phyloP scores from a whole-genome alignment of 2,888 invertebrate genomes.

The Gastracanthus pulcherrimus region DNA sequence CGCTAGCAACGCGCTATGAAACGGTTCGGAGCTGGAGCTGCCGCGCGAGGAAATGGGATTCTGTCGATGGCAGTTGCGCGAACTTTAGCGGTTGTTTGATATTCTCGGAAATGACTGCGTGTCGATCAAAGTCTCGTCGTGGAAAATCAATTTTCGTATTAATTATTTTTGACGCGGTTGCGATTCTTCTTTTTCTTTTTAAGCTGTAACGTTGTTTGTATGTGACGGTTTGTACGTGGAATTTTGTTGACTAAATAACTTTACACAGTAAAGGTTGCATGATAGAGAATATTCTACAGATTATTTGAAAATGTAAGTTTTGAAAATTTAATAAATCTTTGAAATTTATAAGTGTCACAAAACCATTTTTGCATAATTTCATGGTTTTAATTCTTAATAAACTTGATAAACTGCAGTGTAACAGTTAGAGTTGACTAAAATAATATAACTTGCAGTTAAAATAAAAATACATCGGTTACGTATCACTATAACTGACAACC shows the following conservation, averaged over 20 bases:
- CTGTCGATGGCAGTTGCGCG: not conserved
- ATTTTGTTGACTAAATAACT: not conserved
- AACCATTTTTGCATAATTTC: too few species aligned
- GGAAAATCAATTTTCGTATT: not conserved
- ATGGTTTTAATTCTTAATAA: too few species aligned
- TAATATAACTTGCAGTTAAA: too few species aligned
- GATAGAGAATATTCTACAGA: too few species aligned
- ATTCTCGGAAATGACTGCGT: not conserved
- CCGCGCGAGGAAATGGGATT: not conserved
- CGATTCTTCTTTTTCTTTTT: not conserved
- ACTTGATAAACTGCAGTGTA: too few species aligned
- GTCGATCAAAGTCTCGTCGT: not conserved
- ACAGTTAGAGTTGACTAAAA: too few species aligned
- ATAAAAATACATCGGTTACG: too few species aligned
- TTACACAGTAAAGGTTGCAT: not conserved
- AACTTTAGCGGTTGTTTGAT: not conserved
- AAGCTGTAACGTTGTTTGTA: not conserved
- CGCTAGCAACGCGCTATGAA: not conserved
- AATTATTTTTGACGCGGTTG: not conserved
- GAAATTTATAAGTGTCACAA: too few species aligned
- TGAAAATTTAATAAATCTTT: not conserved
- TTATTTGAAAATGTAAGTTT: not conserved
- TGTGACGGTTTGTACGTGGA: not conserved
- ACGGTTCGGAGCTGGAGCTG: not conserved
- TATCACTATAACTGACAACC: too few species aligned